Evolutionary conservation across 2,113 vertebrate genomes (phyloP).

Genomic region (Orthochromis malagaraziensis): DNA sequence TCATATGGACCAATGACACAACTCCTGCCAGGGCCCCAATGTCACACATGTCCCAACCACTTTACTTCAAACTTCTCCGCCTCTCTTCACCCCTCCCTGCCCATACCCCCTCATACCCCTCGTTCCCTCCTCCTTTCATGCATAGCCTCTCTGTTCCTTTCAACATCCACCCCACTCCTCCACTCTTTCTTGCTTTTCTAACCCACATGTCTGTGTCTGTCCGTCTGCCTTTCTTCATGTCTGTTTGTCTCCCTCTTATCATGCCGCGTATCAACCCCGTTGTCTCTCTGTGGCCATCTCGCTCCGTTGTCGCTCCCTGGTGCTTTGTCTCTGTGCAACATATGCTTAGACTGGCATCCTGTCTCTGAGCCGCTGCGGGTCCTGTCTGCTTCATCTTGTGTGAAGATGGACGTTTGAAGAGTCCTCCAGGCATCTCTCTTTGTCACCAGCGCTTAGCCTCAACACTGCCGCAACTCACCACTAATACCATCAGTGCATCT

Average conservation of each 20-base stretch:
- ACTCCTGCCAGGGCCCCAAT: conserved; percentile 56
- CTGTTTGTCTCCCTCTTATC: conserved; percentile 9
- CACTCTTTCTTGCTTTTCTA: conserved; percentile 7
- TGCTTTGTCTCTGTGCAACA: conserved; percentile 35
- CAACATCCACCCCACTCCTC: neutral
- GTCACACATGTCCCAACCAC: conserved; percentile 67
- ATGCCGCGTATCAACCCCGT: neutral
- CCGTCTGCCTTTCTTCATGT: neutral
- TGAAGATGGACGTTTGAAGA: conserved; percentile 62
- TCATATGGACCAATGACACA: conserved; percentile 65
- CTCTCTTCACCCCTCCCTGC: conserved; percentile 2
- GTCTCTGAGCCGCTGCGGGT: conserved; percentile 29
- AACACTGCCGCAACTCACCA: conserved; percentile 14
- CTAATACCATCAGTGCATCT: neutral
- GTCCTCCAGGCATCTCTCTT: conserved; percentile 61
- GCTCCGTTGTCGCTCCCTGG: neutral
- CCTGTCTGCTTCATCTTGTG: conserved; percentile 50
- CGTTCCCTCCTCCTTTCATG: conserved; percentile 19
- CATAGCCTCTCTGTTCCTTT: conserved; percentile 27
- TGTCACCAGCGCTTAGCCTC: conserved; percentile 67
- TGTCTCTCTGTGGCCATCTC: neutral
- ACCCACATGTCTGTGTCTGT: conserved; percentile 6
- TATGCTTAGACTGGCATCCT: conserved; percentile 48
- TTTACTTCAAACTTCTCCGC: conserved; percentile 62
- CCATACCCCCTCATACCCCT: neutral